A percentile compares a stretch with the other conserved stretches of the same genome.
These are phyloP conservation scores for Leptoclinus maculatus DNA, from an alignment of 2,797 vertebrate genomes.

Conservation along the genomic window DNA sequence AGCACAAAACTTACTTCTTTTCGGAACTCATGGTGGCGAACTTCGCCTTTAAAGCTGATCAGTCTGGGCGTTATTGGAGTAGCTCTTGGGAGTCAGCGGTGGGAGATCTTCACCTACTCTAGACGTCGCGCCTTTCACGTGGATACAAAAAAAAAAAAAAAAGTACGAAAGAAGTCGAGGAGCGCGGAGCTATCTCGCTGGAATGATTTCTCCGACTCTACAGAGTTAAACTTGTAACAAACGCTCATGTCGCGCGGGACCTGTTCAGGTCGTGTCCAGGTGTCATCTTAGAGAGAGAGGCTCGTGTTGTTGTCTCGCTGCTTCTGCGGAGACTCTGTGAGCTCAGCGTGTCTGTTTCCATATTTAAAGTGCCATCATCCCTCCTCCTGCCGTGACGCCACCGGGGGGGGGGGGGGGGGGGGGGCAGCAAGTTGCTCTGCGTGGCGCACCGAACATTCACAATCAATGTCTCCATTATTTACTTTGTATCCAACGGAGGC, in stretches of 20 bases:
- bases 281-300: conserved; percentile 39
- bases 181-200: conserved; percentile 39
- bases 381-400: conserved; percentile 82
- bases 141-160: not conserved
- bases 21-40: conserved; percentile 77
- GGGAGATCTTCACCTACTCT: conserved; percentile 11
- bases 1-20: conserved; percentile 84
- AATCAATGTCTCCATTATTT: not conserved
- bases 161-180: not conserved
- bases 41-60: conserved; percentile 1
- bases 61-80: conserved; percentile 1
- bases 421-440: conserved; percentile 40
- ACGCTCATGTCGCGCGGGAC: conserved; percentile 37
- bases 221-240: not conserved
- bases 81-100: not conserved
- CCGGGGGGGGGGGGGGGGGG: conserved; percentile 45
- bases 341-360: conserved; percentile 78
- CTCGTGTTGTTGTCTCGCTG: conserved; percentile 10
- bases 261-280: conserved; percentile 1
- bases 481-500: not conserved
- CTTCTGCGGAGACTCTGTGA: conserved; percentile 22
- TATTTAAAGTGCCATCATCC: conserved; percentile 85
- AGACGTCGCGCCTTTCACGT: conserved; percentile 4
- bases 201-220: conserved; percentile 42
- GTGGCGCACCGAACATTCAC: conserved; percentile 34